phyloP scores from a whole-genome alignment of 2,888 invertebrate species.

The Anarsia innoxiella region DNA sequence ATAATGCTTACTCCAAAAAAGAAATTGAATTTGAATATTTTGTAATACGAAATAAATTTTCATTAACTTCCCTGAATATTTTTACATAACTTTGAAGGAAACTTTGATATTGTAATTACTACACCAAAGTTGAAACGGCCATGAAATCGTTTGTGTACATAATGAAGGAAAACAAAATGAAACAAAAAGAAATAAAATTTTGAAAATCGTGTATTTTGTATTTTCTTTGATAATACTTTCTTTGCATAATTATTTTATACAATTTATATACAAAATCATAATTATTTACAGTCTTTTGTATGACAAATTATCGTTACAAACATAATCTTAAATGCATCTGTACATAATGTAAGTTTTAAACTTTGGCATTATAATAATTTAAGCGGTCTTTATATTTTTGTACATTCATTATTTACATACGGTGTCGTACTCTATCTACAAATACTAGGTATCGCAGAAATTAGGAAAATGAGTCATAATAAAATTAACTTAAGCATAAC shows the following conservation, averaged over 20 bases:
- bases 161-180: constrained; percentile 47
- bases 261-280: constrained; percentile 56
- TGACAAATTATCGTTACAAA: constrained; percentile 43
- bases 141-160: neutral
- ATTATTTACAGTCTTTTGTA: constrained; percentile 58
- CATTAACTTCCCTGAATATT: constrained; percentile 9
- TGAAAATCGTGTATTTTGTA: constrained; percentile 62
- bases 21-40: neutral
- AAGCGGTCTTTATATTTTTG: constrained; percentile 24
- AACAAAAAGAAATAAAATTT: constrained; percentile 70
- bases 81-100: constrained; percentile 4
- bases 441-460: constrained; percentile 71
- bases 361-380: constrained; percentile 69
- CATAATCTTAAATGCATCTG: constrained; percentile 58
- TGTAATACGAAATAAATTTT: constrained; percentile 8
- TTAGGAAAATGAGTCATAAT: constrained; percentile 56
- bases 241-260: constrained; percentile 49
- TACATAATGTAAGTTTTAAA: constrained; percentile 61
- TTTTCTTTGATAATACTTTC: constrained; percentile 45
- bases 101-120: constrained; percentile 10
- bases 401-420: constrained; percentile 37
- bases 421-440: constrained; percentile 38
- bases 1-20: too few relatives aligned
- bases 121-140: constrained; percentile 3
- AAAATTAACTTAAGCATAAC: constrained; percentile 44